Base-by-base conservation (phyloP, 2,888 invertebrate species). In the Urechis unicinctus region DNA sequence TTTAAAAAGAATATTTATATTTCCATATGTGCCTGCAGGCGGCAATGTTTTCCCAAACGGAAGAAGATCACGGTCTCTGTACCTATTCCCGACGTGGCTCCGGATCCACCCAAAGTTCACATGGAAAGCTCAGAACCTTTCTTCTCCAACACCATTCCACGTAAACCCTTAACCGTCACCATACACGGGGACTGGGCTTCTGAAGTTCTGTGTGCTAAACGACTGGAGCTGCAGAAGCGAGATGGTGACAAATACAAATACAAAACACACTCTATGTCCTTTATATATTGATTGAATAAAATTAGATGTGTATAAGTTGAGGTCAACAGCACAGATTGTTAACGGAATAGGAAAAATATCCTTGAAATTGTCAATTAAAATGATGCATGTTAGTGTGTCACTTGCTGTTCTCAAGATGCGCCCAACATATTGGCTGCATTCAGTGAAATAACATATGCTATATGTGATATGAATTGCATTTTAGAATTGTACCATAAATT, bases 141-240 rank as follows among this genome's bases (percentile, higher is more conserved):
- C 62, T 76, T 75, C 69, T 63, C 64, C 54, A 76, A 74, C 62
- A 76, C 76, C 9, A 73, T 76, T 46, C 76, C 76, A 1, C 60
- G 66, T 3, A 62, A 68, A 24, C 69, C 68, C 1, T 55, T 66
- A 61, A 66, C 70, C 3, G 75, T 70, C 59, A 61, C 68, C 25
- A 70, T 76, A 13, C 65, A 72, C 58, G 68, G 68, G 52, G 74
- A 75, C 36, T 76, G 74, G 74, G 66, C 69, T 31, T 76, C 75
- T 0, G 75, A 76, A 61, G 62, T 68, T 0, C 68, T 74, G 28
- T 68, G 69, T 50, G 70, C 72, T n/a, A 73, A 75, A 57, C 62
- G 75, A 3, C 65, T 72, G 61, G 68, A 73, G 53, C 66, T 73
- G 42, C 73, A 72, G 59, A 73, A 72, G 58, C 55, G 69, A 42